Percentiles rank a stretch among this genome's conserved stretches.
Evolutionary conservation across 1,140 invertebrate species (phyloP).

Genomic region (Gonioctena quinquepunctata): DNA sequence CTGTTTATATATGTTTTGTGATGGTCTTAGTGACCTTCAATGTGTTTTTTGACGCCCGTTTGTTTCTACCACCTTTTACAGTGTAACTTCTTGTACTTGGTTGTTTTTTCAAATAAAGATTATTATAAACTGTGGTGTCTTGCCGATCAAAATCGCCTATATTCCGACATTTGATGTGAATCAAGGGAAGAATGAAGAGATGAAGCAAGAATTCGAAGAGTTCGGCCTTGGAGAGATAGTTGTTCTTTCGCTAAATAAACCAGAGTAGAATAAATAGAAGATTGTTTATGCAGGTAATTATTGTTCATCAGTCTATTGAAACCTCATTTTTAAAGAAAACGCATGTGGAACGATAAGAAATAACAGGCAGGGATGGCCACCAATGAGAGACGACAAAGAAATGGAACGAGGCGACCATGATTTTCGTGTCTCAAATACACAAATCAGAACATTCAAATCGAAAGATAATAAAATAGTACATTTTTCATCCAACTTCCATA

Average conservation of each 20-base stretch:
- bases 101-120: too few species aligned
- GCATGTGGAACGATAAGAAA: background rate
- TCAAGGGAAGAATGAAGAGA: background rate
- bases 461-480: background rate
- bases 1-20: too few species aligned
- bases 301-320: background rate
- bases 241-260: background rate
- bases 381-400: background rate
- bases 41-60: too few species aligned
- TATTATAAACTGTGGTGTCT: background rate
- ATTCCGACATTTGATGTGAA: background rate
- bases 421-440: background rate
- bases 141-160: background rate
- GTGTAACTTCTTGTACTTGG: too few species aligned
- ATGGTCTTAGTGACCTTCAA: too few species aligned
- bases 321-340: background rate
- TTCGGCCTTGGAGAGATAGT: background rate
- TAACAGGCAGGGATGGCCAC: background rate
- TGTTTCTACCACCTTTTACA: too few species aligned
- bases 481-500: background rate
- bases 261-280: background rate
- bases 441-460: background rate
- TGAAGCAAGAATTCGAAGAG: background rate
- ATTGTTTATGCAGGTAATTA: background rate
- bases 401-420: background rate